Percentiles rank a stretch among this genome's conserved stretches.
Evolutionary conservation across 2,888 invertebrate species (phyloP).

Genomic region (Saturnia japonica): DNA sequence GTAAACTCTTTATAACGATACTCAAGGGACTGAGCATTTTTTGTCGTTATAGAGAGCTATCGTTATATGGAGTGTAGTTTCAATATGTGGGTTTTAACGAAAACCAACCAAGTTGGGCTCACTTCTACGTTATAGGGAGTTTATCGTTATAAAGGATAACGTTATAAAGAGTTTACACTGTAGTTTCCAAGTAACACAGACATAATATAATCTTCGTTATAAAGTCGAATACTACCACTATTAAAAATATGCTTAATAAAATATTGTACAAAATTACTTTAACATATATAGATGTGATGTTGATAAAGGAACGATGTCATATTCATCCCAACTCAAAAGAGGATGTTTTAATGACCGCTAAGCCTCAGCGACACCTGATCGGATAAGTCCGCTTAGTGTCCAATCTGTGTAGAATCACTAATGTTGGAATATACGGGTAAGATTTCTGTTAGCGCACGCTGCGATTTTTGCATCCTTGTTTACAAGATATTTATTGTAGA

Average conservation of each 20-base stretch:
- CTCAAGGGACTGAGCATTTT: too few relatives aligned
- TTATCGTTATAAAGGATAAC: too few relatives aligned
- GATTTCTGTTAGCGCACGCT: slow-evolving; percentile 18
- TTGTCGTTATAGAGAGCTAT: too few relatives aligned
- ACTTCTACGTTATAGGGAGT: too few relatives aligned
- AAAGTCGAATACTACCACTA: not conserved
- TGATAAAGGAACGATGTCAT: slow-evolving; percentile 48
- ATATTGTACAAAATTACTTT: slow-evolving; percentile 13
- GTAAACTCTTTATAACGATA: too few relatives aligned
- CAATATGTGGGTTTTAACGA: too few relatives aligned
- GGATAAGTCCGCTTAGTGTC: slow-evolving; percentile 59
- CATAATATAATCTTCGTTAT: too few relatives aligned
- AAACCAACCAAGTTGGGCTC: too few relatives aligned
- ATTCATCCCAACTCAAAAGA: slow-evolving; percentile 51
- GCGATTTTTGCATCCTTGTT: not conserved
- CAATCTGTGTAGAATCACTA: slow-evolving; percentile 49
- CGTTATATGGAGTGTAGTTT: too few relatives aligned
- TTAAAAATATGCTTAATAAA: not conserved
- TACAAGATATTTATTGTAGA: not conserved
- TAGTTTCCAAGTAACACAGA: too few relatives aligned
- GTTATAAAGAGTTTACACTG: too few relatives aligned
- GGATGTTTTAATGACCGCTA: slow-evolving; percentile 63
- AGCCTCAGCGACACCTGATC: slow-evolving; percentile 48
- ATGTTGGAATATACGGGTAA: slow-evolving; percentile 31
- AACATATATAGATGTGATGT: slow-evolving; percentile 22